These are phyloP conservation scores for Amaurobius ferox DNA, from an alignment of 2,888 invertebrate species.

Conservation along the genomic window DNA sequence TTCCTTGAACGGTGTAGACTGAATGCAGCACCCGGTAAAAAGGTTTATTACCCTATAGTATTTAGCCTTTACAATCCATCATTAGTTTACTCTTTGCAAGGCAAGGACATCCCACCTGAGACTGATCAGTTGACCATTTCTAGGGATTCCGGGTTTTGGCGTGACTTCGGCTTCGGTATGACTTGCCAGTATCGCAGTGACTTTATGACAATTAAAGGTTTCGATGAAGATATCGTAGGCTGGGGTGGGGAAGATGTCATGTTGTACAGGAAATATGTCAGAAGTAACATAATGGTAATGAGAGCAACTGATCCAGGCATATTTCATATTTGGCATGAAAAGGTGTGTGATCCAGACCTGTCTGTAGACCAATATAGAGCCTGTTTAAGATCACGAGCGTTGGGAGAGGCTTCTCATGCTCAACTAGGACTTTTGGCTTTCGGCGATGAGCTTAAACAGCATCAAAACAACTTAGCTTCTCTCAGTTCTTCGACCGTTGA, in stretches of 20 bases:
- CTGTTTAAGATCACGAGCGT: slow-evolving; percentile 85
- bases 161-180: slow-evolving; percentile 89
- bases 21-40: slow-evolving; percentile 79
- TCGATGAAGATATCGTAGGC: slow-evolving; percentile 86
- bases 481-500: slow-evolving; percentile 12
- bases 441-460: slow-evolving; percentile 63
- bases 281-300: slow-evolving; percentile 85
- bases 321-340: slow-evolving; percentile 88
- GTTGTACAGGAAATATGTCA: slow-evolving; percentile 86
- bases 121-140: slow-evolving; percentile 86
- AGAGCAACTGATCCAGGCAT: slow-evolving; percentile 87
- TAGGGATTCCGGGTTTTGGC: slow-evolving; percentile 87
- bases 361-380: slow-evolving; percentile 85
- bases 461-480: slow-evolving; percentile 36
- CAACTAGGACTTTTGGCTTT: slow-evolving; percentile 80
- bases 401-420: slow-evolving; percentile 87
- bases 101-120: slow-evolving; percentile 78
- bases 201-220: slow-evolving; percentile 84
- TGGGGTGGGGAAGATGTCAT: slow-evolving; percentile 89
- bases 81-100: slow-evolving; percentile 72
- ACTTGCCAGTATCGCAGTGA: slow-evolving; percentile 88
- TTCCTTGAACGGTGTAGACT: slow-evolving; percentile 83
- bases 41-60: slow-evolving; percentile 88
- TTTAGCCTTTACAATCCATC: slow-evolving; percentile 87
- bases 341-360: slow-evolving; percentile 81